Evolutionary conservation across 1,140 invertebrate genomes (phyloP), one percentile per base, ranked within the genome.

Genomic region (Cheumatopsyche charites): DNA sequence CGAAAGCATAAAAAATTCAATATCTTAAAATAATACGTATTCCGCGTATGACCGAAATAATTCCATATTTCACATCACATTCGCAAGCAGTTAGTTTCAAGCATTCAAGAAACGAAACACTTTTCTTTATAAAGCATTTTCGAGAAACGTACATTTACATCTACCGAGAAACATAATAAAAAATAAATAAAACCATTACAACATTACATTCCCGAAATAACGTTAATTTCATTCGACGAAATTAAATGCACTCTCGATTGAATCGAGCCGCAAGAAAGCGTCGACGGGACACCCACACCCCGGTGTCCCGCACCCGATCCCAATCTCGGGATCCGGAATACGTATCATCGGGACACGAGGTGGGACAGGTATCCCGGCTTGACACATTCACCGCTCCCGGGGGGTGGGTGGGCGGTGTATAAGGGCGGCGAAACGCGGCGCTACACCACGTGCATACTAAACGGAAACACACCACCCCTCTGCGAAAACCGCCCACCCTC

Each of bases 371-470:
- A 49, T 23, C 19, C 19, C 63, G 25, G 42, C 42, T 49, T 45
- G 63, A 26, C 42, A 67, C 42, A 49, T 67, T 67, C 42, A 49
- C 63, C 25, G n/a, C 36, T 26, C 21, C 42, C 63, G n/a, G 7
- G 19, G 19, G 62, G 62, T 17, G 4, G 62, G 43, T 23, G 11
- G 62, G 55, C 7, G 55, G 21, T 7, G 55, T 21, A 26, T 47
- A 26, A 49, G 23, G 63, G 63, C 63, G 63, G 42, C 25, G 42
- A 67, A 67, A 67, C 43, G 63, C 63, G 63, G 42, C 17, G 1
- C 42, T 45, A 45, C 63, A 19, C 63, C 63, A 42, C 29, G 42
- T 67, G 63, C 63, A 67, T 67, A 67, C 63, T 45, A 67, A 67
- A 67, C 13, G 13, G 63, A 47, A 45, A 15, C 61, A 23, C 15